These are phyloP conservation scores for Addax nasomaculatus DNA, from an alignment of 2,113 vertebrate species.

Conservation along the genomic window DNA sequence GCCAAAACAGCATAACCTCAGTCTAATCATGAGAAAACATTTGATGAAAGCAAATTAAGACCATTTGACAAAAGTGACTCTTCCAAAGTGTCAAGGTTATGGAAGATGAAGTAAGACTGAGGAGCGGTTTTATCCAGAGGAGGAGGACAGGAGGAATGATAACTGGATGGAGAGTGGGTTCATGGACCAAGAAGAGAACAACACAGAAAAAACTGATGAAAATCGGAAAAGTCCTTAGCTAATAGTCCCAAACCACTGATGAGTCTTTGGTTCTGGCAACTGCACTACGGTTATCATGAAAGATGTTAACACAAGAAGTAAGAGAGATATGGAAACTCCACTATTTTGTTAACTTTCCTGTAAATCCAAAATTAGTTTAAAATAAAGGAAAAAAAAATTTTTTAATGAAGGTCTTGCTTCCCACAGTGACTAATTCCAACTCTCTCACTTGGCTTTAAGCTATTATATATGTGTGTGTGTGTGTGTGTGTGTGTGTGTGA, in stretches of 20 bases:
- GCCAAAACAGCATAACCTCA: not conserved
- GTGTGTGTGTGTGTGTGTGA: not conserved
- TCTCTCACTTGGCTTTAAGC: not conserved
- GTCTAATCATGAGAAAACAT: not conserved
- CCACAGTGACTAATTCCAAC: not conserved
- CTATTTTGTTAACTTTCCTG: not conserved
- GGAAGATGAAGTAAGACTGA: not conserved
- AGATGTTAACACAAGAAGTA: not conserved
- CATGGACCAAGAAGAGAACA: not conserved
- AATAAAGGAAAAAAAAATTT: not conserved
- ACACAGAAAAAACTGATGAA: not conserved
- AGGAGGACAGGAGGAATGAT: not conserved
- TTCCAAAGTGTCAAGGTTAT: not conserved
- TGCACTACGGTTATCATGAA: not conserved
- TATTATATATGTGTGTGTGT: not conserved
- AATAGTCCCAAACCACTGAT: fast-evolving
- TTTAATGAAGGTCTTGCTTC: not conserved
- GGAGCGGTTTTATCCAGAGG: not conserved
- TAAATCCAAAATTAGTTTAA: not conserved
- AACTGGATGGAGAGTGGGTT: not conserved
- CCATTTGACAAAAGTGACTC: not conserved
- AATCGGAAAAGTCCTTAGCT: fast-evolving
- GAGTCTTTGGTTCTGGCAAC: not conserved
- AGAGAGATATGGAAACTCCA: not conserved
- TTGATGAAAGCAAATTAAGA: not conserved